Conservation (phyloP, 2,888 invertebrate genomes). For the Chelonus formosanus region DNA sequence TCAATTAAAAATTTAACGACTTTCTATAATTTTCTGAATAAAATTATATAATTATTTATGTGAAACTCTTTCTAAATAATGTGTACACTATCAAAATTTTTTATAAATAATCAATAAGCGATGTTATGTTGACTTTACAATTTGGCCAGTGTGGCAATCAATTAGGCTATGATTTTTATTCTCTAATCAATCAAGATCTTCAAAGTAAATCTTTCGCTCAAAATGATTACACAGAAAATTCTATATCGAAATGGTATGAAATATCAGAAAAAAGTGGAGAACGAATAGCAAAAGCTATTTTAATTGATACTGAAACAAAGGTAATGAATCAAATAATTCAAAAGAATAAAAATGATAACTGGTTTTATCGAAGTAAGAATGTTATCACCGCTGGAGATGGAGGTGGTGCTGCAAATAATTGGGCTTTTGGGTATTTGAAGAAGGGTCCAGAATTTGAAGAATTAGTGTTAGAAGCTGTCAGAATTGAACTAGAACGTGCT, state of each 20-base stretch:
- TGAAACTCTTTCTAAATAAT: too few relatives aligned
- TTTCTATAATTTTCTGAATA: too few relatives aligned
- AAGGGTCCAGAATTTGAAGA: slow-evolving; percentile 62
- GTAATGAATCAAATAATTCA: slow-evolving; percentile 58
- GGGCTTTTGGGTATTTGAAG: slow-evolving; percentile 67
- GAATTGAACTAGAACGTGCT: slow-evolving; percentile 64
- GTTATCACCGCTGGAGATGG: slow-evolving; percentile 58
- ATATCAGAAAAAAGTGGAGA: slow-evolving; percentile 54
- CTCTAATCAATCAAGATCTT: slow-evolving; percentile 63
- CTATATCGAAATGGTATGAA: slow-evolving; percentile 65
- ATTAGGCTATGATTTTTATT: slow-evolving; percentile 65
- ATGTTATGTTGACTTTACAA: slow-evolving; percentile 64
- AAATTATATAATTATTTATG: too few relatives aligned
- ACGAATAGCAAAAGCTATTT: slow-evolving; percentile 64
- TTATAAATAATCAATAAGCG: background rate
- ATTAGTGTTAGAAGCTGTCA: slow-evolving; percentile 59
- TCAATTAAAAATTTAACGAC: too few relatives aligned
- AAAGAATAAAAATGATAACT: slow-evolving; percentile 46
- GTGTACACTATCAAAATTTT: too few relatives aligned
- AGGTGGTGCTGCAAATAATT: slow-evolving; percentile 68
- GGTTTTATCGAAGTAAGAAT: slow-evolving; percentile 63
- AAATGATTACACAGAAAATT: slow-evolving; percentile 58
- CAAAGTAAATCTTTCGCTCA: slow-evolving; percentile 49
- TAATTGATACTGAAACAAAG: slow-evolving; percentile 68
- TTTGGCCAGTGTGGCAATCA: slow-evolving; percentile 70